Conservation (phyloP, 2,797 vertebrate species). For the Semotilus atromaculatus region DNA sequence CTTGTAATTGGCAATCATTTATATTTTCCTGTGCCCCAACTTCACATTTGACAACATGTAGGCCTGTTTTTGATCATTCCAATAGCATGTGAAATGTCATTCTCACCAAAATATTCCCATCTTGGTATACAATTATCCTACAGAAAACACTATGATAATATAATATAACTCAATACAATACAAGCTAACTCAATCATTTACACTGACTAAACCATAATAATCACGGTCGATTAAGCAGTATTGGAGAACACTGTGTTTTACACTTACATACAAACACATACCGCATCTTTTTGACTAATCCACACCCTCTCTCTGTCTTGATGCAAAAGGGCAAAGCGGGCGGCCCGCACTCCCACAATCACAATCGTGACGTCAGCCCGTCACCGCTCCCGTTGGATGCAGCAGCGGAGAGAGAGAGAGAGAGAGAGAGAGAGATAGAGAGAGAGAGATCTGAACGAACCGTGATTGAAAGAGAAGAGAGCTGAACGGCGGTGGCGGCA, state of each 20-base stretch:
- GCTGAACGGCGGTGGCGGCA: slow-evolving; percentile 75
- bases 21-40: not conserved
- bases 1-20: not conserved
- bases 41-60: not conserved
- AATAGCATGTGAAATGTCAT: not conserved
- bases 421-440: slow-evolving; percentile 55
- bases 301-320: slow-evolving; percentile 50
- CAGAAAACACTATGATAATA: not conserved
- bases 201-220: slow-evolving; percentile 1
- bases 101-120: not conserved
- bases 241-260: slow-evolving; percentile 2
- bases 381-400: slow-evolving; percentile 65
- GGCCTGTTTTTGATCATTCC: too few species aligned
- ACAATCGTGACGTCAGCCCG: slow-evolving; percentile 78
- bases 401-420: slow-evolving; percentile 57
- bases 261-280: not conserved
- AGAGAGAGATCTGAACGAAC: slow-evolving; percentile 62
- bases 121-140: not conserved
- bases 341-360: slow-evolving; percentile 77
- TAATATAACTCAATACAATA: not conserved
- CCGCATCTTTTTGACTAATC: slow-evolving; percentile 4
- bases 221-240: not conserved
- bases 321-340: slow-evolving; percentile 58
- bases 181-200: not conserved
- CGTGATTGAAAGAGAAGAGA: slow-evolving; percentile 65